phyloP scores from a whole-genome alignment of 2,113 vertebrate species.

The Dinomys branickii region DNA sequence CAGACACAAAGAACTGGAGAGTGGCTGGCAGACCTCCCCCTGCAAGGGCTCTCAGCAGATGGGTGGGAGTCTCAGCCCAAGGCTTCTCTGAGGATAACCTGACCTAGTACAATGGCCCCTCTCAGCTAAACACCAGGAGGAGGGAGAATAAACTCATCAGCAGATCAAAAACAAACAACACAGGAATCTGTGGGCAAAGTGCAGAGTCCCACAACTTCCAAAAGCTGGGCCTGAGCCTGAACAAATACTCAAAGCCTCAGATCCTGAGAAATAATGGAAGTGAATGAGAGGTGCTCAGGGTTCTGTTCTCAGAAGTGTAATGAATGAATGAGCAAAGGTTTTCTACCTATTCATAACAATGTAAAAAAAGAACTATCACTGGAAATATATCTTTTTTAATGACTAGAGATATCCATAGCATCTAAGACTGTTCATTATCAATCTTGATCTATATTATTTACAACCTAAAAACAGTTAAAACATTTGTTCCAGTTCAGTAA shows the following conservation, averaged over 20 bases:
- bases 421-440: not conserved
- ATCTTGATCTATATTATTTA: constrained; percentile 7
- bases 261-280: not conserved
- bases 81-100: not conserved
- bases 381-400: not conserved
- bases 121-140: not conserved
- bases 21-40: not conserved
- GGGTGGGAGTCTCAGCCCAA: not conserved
- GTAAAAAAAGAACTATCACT: not conserved
- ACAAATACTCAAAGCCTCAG: not conserved
- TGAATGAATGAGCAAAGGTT: not conserved
- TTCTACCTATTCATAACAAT: not conserved
- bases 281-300: not conserved
- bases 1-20: not conserved
- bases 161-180: not conserved
- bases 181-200: not conserved
- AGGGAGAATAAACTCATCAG: not conserved
- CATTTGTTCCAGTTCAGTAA: not conserved
- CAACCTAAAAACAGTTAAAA: constrained; percentile 44
- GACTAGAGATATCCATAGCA: not conserved
- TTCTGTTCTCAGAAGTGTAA: not conserved
- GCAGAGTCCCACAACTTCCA: not conserved
- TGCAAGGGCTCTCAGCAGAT: not conserved
- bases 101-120: not conserved
- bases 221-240: not conserved